phyloP scores from a whole-genome alignment of 2,888 invertebrate species.

The Drosophila emarginata region DNA sequence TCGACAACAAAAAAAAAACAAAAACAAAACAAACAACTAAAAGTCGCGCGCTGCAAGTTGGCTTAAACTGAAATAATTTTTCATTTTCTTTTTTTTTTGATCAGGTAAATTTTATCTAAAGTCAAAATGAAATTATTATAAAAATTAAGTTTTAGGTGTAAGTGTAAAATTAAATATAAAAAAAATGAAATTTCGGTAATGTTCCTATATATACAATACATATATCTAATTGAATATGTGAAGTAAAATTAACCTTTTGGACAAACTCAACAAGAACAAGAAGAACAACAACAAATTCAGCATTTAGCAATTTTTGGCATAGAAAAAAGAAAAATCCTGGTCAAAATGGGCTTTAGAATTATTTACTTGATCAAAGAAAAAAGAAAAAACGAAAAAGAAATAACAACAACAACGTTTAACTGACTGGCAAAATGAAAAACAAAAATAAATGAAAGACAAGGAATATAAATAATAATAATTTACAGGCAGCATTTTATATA shows the following conservation, averaged over 20 bases:
- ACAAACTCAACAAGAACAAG: slow-evolving; percentile 34
- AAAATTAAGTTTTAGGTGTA: slow-evolving; percentile 72
- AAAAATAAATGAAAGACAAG: slow-evolving; percentile 25
- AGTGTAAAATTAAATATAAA: slow-evolving; percentile 79
- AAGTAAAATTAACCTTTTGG: slow-evolving; percentile 53
- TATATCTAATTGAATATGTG: slow-evolving; percentile 49
- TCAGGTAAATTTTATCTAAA: slow-evolving; percentile 15
- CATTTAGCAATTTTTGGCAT: slow-evolving; percentile 70
- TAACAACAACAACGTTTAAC: slow-evolving; percentile 23
- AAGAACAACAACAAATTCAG: slow-evolving; percentile 51
- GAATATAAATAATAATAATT: slow-evolving; percentile 68
- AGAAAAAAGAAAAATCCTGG: slow-evolving; percentile 35
- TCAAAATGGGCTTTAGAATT: slow-evolving; percentile 26
- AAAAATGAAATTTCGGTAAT: slow-evolving; percentile 80
- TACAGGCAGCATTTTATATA: slow-evolving; percentile 80
- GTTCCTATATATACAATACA: slow-evolving; percentile 80
- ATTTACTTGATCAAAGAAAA: slow-evolving; percentile 1
- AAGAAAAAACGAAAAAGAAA: slow-evolving; percentile 25
- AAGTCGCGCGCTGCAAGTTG: slow-evolving; percentile 60
- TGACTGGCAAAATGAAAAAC: slow-evolving; percentile 41
- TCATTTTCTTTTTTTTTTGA: slow-evolving; percentile 28
- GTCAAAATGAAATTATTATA: slow-evolving; percentile 40
- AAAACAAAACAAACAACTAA: slow-evolving; percentile 35
- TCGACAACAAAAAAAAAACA: slow-evolving; percentile 25
- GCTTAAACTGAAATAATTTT: slow-evolving; percentile 6